Evolutionary conservation across 2,797 vertebrate species (phyloP).

Genomic region (Intellagama lesueurii): DNA sequence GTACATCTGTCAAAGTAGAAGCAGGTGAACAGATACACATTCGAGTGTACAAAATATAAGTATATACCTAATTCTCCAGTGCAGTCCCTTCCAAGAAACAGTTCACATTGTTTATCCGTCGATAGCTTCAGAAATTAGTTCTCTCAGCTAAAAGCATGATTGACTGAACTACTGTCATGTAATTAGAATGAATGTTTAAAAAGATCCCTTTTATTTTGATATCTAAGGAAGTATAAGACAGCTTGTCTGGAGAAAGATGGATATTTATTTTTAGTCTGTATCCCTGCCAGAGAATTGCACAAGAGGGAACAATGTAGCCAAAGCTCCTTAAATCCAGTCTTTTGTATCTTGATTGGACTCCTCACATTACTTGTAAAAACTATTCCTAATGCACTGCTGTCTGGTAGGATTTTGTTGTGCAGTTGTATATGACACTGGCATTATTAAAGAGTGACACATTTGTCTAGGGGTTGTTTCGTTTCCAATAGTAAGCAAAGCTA

Average conservation of each 20-base stretch:
- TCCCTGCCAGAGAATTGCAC: conserved; percentile 3
- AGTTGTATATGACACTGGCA: background rate
- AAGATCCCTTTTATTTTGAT: background rate
- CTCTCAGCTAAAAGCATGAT: background rate
- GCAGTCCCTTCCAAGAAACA: conserved; percentile 2
- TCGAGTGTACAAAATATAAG: background rate
- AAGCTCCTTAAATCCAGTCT: background rate
- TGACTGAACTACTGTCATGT: background rate
- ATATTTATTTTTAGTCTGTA: conserved; percentile 18
- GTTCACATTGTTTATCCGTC: background rate
- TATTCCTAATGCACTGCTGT: background rate
- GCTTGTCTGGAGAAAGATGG: background rate
- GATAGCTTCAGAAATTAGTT: conserved; percentile 6
- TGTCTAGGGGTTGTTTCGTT: background rate
- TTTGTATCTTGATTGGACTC: background rate
- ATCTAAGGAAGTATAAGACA: conserved; percentile 7
- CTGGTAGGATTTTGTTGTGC: background rate
- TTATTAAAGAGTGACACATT: background rate
- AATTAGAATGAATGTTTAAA: background rate
- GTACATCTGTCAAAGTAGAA: background rate
- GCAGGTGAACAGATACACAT: background rate
- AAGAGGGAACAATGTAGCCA: background rate
- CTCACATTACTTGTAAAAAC: background rate
- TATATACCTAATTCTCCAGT: background rate
- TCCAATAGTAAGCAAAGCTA: too few species aligned